phyloP scores from a whole-genome alignment of 2,888 invertebrate genomes.

The Plagodis pulveraria region DNA sequence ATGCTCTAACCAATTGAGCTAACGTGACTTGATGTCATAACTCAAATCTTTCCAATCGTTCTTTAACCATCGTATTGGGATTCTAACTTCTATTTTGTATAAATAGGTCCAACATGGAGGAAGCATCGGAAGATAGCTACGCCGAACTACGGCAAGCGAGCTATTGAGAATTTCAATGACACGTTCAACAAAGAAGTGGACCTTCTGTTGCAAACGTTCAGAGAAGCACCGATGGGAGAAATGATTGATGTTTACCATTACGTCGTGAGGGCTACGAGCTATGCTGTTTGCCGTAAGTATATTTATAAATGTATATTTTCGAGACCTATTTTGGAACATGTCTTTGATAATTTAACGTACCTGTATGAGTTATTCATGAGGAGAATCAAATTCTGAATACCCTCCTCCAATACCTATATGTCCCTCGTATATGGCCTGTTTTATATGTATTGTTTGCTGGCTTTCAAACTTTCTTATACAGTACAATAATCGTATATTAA shows the following conservation, averaged over 20 bases:
- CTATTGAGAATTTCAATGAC: conserved; percentile 56
- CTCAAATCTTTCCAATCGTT: too few species aligned
- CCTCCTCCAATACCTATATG: too few species aligned
- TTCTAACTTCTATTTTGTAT: too few species aligned
- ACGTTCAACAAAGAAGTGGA: conserved; percentile 61
- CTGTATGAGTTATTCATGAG: too few species aligned
- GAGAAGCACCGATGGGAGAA: conserved; percentile 30
- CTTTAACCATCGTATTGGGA: too few species aligned
- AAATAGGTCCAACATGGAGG: conserved; percentile 62
- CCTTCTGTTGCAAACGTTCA: conserved; percentile 47
- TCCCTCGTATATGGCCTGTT: too few species aligned
- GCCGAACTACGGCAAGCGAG: conserved; percentile 66
- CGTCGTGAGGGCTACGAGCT: conserved; percentile 61
- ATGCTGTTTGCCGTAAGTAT: conserved; percentile 68
- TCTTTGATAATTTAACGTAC: background rate
- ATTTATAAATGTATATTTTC: background rate
- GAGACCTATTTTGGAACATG: background rate
- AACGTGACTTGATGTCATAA: too few species aligned
- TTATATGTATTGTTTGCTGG: too few species aligned
- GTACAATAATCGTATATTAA: too few species aligned
- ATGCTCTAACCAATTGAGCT: too few species aligned
- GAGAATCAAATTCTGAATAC: too few species aligned
- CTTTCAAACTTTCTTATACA: too few species aligned
- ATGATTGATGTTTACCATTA: conserved; percentile 54
- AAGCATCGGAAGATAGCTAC: conserved; percentile 70